These are phyloP conservation scores for Elmis aenea DNA, from an alignment of 2,888 invertebrate genomes.

Conservation along the genomic window DNA sequence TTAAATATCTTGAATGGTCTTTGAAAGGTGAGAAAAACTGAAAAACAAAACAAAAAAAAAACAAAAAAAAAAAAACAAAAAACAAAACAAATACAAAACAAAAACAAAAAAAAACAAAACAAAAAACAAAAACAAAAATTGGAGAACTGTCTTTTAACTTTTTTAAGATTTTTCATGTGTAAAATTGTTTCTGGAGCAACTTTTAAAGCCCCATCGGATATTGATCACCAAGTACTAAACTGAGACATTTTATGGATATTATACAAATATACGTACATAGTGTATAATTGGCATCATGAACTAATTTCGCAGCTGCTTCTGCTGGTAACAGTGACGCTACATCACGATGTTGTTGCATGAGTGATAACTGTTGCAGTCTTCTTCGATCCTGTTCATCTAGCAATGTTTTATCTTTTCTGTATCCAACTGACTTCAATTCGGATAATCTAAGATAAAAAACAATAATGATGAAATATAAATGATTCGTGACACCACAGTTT, in stretches of 20 bases:
- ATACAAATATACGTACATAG: constrained; percentile 56
- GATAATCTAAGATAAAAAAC: constrained; percentile 53
- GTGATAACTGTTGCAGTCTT: constrained; percentile 65
- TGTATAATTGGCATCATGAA: constrained; percentile 62
- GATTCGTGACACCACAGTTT: neutral
- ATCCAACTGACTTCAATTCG: constrained; percentile 68
- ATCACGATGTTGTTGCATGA: constrained; percentile 64
- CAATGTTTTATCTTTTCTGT: constrained; percentile 69
- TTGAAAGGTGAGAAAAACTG: no score
- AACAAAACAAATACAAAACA: no score
- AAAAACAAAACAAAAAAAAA: no score
- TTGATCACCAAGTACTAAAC: no score
- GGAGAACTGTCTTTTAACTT: no score
- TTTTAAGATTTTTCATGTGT: no score
- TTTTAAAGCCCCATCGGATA: no score
- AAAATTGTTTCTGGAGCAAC: no score
- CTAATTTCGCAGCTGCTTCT: constrained; percentile 66
- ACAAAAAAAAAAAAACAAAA: no score
- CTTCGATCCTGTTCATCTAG: constrained; percentile 72
- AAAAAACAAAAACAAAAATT: no score
- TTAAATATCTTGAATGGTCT: no score
- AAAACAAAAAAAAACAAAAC: no score
- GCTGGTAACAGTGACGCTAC: constrained; percentile 64
- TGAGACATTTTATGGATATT: neutral
- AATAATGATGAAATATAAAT: neutral